These are phyloP conservation scores for Pachyrhynchus sulphureomaculatus DNA, from an alignment of 1,140 invertebrate genomes.

Conservation along the genomic window DNA sequence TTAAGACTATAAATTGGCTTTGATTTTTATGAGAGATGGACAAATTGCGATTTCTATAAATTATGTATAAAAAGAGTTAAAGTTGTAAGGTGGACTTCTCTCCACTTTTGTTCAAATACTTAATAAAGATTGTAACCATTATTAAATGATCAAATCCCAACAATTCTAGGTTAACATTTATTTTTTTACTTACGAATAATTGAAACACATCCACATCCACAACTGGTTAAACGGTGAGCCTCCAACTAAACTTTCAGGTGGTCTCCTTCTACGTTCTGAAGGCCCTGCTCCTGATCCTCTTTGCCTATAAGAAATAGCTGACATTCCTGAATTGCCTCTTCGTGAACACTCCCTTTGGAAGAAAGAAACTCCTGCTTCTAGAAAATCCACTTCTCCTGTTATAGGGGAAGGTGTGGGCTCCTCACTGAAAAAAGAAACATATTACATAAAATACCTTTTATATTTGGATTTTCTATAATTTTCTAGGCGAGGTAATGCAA, in stretches of 20 bases:
- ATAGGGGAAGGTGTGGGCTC: conserved; percentile 47
- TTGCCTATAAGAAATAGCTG: conserved; percentile 56
- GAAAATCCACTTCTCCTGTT: conserved; percentile 58
- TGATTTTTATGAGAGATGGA: too few relatives aligned
- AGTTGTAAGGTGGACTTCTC: too few relatives aligned
- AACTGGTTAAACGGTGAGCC: conserved; percentile 58
- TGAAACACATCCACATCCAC: conserved; percentile 67
- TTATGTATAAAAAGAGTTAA: too few relatives aligned
- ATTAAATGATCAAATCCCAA: too few relatives aligned
- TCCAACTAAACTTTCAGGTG: conserved; percentile 53
- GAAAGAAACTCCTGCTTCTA: conserved; percentile 60
- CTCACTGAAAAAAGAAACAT: conserved; percentile 43
- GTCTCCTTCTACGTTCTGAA: conserved; percentile 46
- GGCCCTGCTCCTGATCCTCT: conserved; percentile 52
- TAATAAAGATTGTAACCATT: too few relatives aligned
- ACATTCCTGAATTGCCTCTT: conserved; percentile 47
- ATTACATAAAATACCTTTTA: too few relatives aligned
- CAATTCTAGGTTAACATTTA: too few relatives aligned
- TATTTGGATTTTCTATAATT: too few relatives aligned
- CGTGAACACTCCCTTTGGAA: conserved; percentile 55
- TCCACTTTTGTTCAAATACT: too few relatives aligned
- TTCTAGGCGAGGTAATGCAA: too few relatives aligned
- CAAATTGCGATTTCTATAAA: too few relatives aligned
- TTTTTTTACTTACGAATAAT: conserved; percentile 63
- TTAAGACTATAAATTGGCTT: too few relatives aligned